Evolutionary conservation across 2,797 vertebrate species (phyloP).

Genomic region (Clarias fuscus): DNA sequence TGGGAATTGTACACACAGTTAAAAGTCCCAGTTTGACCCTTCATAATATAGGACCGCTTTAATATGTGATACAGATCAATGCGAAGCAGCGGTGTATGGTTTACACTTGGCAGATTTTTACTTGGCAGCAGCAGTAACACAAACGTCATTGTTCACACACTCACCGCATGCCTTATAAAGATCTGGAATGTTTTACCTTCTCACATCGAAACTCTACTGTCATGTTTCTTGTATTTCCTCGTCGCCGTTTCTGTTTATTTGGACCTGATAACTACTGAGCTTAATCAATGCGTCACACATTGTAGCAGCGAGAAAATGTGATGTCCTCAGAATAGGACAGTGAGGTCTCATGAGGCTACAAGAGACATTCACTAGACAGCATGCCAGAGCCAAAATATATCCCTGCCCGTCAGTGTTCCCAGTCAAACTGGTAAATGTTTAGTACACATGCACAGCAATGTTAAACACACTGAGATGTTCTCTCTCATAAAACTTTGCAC

Average conservation of each 20-base stretch:
- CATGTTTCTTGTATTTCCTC: no score
- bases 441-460: not conserved
- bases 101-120: not conserved
- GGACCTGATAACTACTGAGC: no score
- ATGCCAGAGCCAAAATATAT: not conserved
- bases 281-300: no score
- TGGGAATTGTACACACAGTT: no score
- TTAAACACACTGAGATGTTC: not conserved
- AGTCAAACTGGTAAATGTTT: not conserved
- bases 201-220: no score
- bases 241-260: no score
- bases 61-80: not conserved
- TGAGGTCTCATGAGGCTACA: not conserved
- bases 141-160: not conserved
- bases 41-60: not conserved
- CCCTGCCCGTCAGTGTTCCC: not conserved
- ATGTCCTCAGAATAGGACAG: no score
- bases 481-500: not conserved
- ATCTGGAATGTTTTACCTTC: not conserved
- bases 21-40: no score
- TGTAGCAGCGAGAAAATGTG: no score
- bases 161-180: not conserved
- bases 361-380: not conserved
- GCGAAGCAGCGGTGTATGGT: not conserved
- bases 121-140: not conserved